phyloP scores from a whole-genome alignment of 2,888 invertebrate genomes.

The Lucinisca nassula region DNA sequence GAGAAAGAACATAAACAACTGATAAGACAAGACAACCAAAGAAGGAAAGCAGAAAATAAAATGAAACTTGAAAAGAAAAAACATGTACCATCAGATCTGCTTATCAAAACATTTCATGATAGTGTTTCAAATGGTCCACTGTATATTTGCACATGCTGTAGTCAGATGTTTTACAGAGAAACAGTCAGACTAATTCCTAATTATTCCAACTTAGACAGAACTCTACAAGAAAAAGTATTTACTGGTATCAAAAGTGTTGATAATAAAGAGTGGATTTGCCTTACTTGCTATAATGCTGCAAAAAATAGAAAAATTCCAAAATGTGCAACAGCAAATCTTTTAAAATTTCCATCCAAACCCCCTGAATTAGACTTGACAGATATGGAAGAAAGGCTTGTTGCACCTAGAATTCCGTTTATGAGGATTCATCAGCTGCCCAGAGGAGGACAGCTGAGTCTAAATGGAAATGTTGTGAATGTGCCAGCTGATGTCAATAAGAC shows the following conservation, averaged over 20 bases:
- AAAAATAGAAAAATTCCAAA: conserved; percentile 53
- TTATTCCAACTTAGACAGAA: neutral
- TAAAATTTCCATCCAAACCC: conserved; percentile 51
- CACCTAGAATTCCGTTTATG: conserved; percentile 85
- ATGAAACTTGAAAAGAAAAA: neutral
- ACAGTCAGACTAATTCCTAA: neutral
- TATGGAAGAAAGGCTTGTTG: conserved; percentile 85
- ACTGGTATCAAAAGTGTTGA: conserved; percentile 15
- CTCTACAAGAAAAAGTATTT: neutral
- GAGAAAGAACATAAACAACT: conserved; percentile 23
- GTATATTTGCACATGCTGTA: conserved; percentile 35
- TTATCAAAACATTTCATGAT: neutral
- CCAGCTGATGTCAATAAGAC: conserved; percentile 68
- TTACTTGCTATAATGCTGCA: conserved; percentile 31
- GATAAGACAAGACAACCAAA: neutral
- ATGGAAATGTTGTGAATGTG: conserved; percentile 71
- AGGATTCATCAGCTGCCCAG: conserved; percentile 82
- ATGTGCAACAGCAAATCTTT: conserved; percentile 46
- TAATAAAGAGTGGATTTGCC: conserved; percentile 41
- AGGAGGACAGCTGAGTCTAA: conserved; percentile 70
- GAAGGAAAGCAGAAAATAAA: neutral
- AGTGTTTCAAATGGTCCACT: conserved; percentile 7
- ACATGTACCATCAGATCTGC: neutral
- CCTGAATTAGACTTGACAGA: conserved; percentile 51
- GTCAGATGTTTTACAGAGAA: conserved; percentile 25